Base-by-base conservation (phyloP, 30 jellyfish, hydroid and myxozoan genomes). In the Hydractinia symbiolongicarpus region DNA sequence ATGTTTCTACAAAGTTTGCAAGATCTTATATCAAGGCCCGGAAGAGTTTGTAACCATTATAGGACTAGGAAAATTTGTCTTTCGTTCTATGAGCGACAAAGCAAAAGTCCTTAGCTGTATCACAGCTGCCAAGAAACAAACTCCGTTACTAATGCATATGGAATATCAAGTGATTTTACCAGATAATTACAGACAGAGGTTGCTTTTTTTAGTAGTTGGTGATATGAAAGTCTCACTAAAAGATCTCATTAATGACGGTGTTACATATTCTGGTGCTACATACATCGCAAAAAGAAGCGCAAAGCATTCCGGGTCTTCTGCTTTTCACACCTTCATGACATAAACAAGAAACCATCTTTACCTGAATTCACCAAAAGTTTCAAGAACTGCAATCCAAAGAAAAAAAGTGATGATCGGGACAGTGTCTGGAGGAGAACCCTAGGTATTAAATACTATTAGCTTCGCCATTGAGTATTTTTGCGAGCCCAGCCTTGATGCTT, bases 381-480 rank as follows among this genome's bases (percentile, higher is more conserved):
- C 81, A 88, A 81, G 81, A 68, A 62, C 81, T 50, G 60, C 81
- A 64, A 72, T 57, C 66, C 19, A 64, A 79, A 57, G 86, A 79
- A 17, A 79, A 79, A 79, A 79, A 64, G 83, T 79, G 83, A 79
- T 61, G 85, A 79, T 79, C 67, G 89, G 71, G 68, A 81, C 87
- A 81, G 89, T 68, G 89, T 82, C 90, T 83, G 44, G 90, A 72
- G 73, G 90, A 82, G 73, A 83, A 83, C 73, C 89, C 90, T 5
- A 83, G 89, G 89, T 75, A 83, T 76, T 73, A 75, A 83, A 72
- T 51, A 75, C 19, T 76, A 76, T 83, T 66, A 72, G 86, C 88
- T 83, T 85, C 66, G 74, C 90, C 73, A 83, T 83, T 83, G 91
- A 83, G 88, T 83, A 83, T 56, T 72, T 83, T 76, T 60, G 78